phyloP scores from a whole-genome alignment of 2,888 invertebrate species.

The Lycocerus yunnanus region DNA sequence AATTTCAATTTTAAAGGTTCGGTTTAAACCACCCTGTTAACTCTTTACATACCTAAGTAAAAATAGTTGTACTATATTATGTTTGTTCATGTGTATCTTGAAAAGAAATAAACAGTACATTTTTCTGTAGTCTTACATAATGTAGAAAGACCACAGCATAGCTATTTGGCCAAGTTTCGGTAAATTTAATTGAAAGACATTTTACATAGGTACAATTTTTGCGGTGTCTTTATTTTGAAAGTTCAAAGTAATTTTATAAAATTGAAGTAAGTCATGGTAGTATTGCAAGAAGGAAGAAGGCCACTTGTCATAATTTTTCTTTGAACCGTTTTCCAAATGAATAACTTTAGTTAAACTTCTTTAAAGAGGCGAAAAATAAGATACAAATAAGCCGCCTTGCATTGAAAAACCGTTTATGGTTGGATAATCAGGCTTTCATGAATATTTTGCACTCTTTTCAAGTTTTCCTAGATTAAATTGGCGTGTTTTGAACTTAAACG shows the following conservation, averaged over 20 bases:
- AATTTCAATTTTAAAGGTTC: no score
- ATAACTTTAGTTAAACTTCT: not conserved
- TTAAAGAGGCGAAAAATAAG: not conserved
- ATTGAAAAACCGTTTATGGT: not conserved
- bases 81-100: no score
- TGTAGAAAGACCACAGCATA: no score
- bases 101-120: not conserved
- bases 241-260: not conserved
- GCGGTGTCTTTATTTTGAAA: not conserved
- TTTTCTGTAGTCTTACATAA: not conserved
- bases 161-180: not conserved
- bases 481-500: not conserved
- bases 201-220: not conserved
- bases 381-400: not conserved
- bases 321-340: not conserved
- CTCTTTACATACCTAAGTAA: no score
- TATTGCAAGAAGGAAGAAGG: not conserved
- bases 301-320: not conserved
- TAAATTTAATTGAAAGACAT: not conserved
- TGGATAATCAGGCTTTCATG: not conserved
- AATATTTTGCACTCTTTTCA: not conserved
- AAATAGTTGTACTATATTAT: no score
- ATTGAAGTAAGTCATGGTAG: not conserved
- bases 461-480: not conserved
- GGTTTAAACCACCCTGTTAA: no score